Conservation (phyloP, 2,888 invertebrate species). For the Hemistola chrysoprasaria region DNA sequence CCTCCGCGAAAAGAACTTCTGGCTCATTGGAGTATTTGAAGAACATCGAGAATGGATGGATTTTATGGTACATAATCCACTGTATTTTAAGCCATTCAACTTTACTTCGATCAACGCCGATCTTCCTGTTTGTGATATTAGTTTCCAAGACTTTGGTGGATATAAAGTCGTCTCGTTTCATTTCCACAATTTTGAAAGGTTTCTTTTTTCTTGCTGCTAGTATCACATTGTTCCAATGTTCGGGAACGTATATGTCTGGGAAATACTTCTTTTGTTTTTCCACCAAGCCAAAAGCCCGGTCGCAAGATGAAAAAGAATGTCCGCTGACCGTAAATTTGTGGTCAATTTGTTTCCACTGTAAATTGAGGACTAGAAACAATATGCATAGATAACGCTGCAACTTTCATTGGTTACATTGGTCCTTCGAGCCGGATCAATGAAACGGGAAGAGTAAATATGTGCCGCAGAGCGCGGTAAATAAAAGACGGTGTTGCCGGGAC, state of each 20-base stretch:
- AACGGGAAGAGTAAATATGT: too few species aligned
- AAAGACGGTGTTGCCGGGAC: too few species aligned
- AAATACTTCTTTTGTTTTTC: conserved; percentile 11
- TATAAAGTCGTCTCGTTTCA: conserved; percentile 23
- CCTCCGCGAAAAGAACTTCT: conserved; percentile 23
- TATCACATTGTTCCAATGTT: conserved; percentile 19
- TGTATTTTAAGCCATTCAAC: conserved; percentile 23
- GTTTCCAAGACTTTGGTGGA: conserved; percentile 20
- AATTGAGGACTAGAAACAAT: conserved; percentile 15
- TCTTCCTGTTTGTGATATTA: conserved; percentile 23
- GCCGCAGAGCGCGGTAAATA: too few species aligned
- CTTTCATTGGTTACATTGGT: too few species aligned
- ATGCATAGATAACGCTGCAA: conserved; percentile 23
- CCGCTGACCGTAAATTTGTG: conserved; percentile 22
- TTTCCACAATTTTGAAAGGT: conserved; percentile 22
- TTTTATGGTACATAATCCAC: conserved; percentile 22
- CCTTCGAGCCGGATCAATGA: too few species aligned
- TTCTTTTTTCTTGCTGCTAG: conserved; percentile 24
- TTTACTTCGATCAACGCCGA: conserved; percentile 14
- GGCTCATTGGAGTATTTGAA: conserved; percentile 24
- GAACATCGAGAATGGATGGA: conserved; percentile 20
- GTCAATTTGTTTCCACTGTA: conserved; percentile 20
- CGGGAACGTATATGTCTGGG: conserved; percentile 9
- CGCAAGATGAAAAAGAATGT: conserved; percentile 18
- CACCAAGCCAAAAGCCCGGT: conserved; percentile 21